phyloP scores from a whole-genome alignment of 1,140 invertebrate genomes.

The Sinella curviseta region DNA sequence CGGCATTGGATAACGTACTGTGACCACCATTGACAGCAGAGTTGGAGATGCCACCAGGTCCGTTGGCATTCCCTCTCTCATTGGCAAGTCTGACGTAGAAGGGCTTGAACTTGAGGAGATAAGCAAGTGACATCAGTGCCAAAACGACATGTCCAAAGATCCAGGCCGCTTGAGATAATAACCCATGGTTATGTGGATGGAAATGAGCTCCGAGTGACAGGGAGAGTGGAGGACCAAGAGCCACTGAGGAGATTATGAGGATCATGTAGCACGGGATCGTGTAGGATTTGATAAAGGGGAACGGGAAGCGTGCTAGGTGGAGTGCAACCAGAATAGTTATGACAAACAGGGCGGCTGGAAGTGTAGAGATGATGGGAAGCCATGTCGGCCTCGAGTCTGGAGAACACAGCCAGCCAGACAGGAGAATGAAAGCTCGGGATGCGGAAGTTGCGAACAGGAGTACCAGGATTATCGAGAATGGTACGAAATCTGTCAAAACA shows the following conservation, averaged over 20 bases:
- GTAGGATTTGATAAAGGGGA: slow-evolving; percentile 47
- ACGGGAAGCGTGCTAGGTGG: slow-evolving; percentile 48
- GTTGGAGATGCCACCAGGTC: slow-evolving; percentile 1
- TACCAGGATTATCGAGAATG: slow-evolving; percentile 49
- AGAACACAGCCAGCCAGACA: slow-evolving; percentile 47
- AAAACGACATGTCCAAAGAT: slow-evolving; percentile 44
- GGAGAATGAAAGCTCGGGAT: slow-evolving; percentile 47
- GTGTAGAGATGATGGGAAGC: slow-evolving; percentile 47
- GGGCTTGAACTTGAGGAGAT: slow-evolving; percentile 46
- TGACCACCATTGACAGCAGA: not conserved
- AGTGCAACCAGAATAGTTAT: slow-evolving; percentile 46
- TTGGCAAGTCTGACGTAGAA: slow-evolving; percentile 47
- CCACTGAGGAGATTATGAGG: slow-evolving; percentile 42
- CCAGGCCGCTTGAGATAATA: slow-evolving; percentile 46
- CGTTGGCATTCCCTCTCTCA: slow-evolving; percentile 31
- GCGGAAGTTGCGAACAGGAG: slow-evolving; percentile 47
- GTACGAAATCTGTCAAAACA: slow-evolving; percentile 48
- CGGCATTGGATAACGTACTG: slow-evolving; percentile 33
- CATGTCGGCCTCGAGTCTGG: slow-evolving; percentile 44
- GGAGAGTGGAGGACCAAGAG: slow-evolving; percentile 43
- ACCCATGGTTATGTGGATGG: slow-evolving; percentile 38
- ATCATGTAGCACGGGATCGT: slow-evolving; percentile 42
- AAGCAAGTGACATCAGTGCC: slow-evolving; percentile 44
- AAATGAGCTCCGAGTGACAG: slow-evolving; percentile 46
- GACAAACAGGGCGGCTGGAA: slow-evolving; percentile 46